Evolutionary conservation across 2,797 vertebrate genomes (phyloP), one percentile per base, ranked within the genome.

Genomic region (Huso huso): DNA sequence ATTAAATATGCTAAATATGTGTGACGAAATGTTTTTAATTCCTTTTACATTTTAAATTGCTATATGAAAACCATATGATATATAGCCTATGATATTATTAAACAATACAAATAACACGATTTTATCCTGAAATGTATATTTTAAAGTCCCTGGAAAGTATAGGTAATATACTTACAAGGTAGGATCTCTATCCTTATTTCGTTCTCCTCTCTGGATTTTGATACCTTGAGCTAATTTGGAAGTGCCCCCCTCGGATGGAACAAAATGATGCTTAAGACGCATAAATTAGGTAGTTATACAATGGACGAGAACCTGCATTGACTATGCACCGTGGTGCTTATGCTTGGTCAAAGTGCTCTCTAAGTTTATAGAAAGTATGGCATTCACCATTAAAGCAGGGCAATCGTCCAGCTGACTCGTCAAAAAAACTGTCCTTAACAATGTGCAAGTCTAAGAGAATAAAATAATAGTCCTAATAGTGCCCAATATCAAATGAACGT

Each of bases 261-360:
- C 79, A 88, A 87, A 89, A 89, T 85, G 88, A 89, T 86, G 83
- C 88, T 91, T 83, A 87, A 90, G 89, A 87, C 83, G 85, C 83
- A 89, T 86, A 91, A 86, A 91, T 89, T 88, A 91, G 85, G 77
- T 63, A 78, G 76, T 81, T 85, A 84, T 85, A 87, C 80, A 90
- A 88, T 80, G 77, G 75, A 77, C 79, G 71, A 74, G 73, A 74
- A 73, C 83, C 82, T 80, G 87, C 88, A 89, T 88, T 87, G 83
- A 84, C 84, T 84, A 84, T 80, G 81, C 86, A 86, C 81, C 71
- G 81, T 86, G 83, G 84, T 73, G 81, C 88, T 91, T 85, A 76
- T 89, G 83, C 78, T 79, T 83, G 82, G 80, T 81, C 82, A 83
- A 88, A 91, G 86, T 83, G 86, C 88, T 87, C 88, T 89, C 83